phyloP scores from a whole-genome alignment of 2,113 vertebrate species.

The Oreochromis tanganicae region DNA sequence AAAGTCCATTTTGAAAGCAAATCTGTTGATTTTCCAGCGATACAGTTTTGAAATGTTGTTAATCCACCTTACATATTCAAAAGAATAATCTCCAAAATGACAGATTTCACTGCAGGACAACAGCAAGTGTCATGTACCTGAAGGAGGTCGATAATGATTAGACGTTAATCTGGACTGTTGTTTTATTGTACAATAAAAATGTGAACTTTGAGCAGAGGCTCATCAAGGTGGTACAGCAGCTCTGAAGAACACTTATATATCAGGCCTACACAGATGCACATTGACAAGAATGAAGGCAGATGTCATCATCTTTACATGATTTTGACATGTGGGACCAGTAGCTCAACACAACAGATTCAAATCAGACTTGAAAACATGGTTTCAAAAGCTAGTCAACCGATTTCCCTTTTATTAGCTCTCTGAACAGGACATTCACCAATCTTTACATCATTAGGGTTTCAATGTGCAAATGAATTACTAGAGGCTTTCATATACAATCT shows the following conservation, averaged over 20 bases:
- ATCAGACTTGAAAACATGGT: background rate
- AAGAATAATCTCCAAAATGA: background rate
- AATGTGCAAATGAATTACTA: slow-evolving; percentile 36
- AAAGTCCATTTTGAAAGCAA: background rate
- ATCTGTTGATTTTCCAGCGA: background rate
- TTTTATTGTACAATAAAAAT: slow-evolving; percentile 63
- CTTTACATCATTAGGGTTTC: slow-evolving; percentile 14
- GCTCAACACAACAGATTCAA: background rate
- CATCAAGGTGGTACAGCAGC: slow-evolving; percentile 10
- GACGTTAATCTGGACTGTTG: slow-evolving; percentile 21
- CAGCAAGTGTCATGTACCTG: background rate
- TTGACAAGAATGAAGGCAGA: slow-evolving; percentile 11
- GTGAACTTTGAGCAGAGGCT: slow-evolving; percentile 46
- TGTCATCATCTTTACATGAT: background rate
- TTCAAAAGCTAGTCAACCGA: background rate
- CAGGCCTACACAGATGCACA: slow-evolving; percentile 23
- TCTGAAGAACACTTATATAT: slow-evolving; percentile 17
- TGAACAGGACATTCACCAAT: slow-evolving; percentile 20
- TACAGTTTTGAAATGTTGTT: background rate
- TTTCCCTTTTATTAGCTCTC: slow-evolving; percentile 42
- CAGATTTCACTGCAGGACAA: background rate
- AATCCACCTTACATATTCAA: background rate
- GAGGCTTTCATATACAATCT: slow-evolving; percentile 43
- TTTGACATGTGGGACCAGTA: background rate
- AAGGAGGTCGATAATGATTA: background rate